Evolutionary conservation across 2,113 vertebrate genomes (phyloP).

Genomic region (Leptobrachium ailaonicum): DNA sequence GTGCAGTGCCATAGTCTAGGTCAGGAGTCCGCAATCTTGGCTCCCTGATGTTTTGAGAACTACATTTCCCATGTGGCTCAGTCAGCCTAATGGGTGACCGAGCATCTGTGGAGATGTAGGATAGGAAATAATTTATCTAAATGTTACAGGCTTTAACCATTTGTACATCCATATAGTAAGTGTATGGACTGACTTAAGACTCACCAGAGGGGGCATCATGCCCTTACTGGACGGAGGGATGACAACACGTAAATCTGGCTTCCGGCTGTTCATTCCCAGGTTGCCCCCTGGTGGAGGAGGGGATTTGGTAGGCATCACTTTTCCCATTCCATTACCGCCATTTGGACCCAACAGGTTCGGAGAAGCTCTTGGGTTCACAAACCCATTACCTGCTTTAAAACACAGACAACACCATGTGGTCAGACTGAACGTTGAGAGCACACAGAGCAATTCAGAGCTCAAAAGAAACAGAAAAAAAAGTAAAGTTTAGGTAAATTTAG

Average conservation of each 20-base stretch:
- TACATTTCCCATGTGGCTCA: too few species aligned
- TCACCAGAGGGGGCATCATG: slow-evolving; percentile 98
- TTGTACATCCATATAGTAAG: too few species aligned
- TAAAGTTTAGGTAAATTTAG: background rate
- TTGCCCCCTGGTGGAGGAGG: slow-evolving; percentile 88
- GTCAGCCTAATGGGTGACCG: too few species aligned
- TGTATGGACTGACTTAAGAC: slow-evolving; percentile 47
- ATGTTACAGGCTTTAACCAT: too few species aligned
- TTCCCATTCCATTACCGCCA: slow-evolving; percentile 88
- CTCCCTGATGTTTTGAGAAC: too few species aligned
- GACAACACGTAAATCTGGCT: slow-evolving; percentile 95
- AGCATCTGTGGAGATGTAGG: too few species aligned
- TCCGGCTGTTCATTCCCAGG: slow-evolving; percentile 88
- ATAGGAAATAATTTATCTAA: too few species aligned
- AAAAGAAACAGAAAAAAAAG: background rate
- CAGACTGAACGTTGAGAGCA: too few species aligned
- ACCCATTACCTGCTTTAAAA: slow-evolving; percentile 84
- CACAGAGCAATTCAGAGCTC: background rate
- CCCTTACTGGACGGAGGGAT: slow-evolving; percentile 96
- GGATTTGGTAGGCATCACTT: slow-evolving; percentile 95
- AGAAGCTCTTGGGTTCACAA: slow-evolving; percentile 91
- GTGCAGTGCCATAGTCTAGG: too few species aligned
- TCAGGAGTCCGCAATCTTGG: too few species aligned
- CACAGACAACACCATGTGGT: too few species aligned
- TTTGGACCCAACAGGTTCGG: slow-evolving; percentile 83